Base-by-base conservation (phyloP, 2,888 invertebrate genomes). In the Leptarthrus brevirostris region DNA sequence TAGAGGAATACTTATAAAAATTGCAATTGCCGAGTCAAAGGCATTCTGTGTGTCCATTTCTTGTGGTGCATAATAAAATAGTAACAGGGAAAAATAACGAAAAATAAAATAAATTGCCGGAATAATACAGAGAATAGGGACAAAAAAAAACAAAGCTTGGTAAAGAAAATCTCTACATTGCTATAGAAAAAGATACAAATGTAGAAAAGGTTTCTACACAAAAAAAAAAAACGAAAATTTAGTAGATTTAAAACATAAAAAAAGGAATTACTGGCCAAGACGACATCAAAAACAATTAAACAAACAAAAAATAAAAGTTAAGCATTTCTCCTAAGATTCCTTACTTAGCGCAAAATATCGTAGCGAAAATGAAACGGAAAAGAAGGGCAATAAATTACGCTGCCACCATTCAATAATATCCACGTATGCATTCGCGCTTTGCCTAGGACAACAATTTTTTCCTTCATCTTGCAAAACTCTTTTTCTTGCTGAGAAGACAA, bases 361-460 rank as follows among this genome's bases (percentile, higher is more conserved):
- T n/a, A n/a, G n/a, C n/a, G n/a, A n/a, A n/a, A n/a, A n/a, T n/a
- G n/a, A n/a, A n/a, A n/a, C n/a, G n/a, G 36, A 36, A 56, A 64
- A 64, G 64, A 64, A 64, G 64, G 40, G 64, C 47, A 44, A 47
- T 64, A 64, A 64, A 64, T 64, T 64, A 40, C 64, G 20, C 64
- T 18, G 44, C 64, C 64, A 64, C 24, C 64, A 64, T 64, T 64
- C 64, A 64, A 64, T 64, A 24, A 44, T 36, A 64, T 64, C 18
- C 44, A 64, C 64, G 24, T 64, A 44, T 22, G 22, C 22, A 22
- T 54, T 20, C 6, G 3, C 14, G 10, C 8, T 44, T 14, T 14
- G 18, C 64, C 24, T 44, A 44, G 6, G 14, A 8, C 24, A 54
- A 54, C 26, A 26, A 54, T 54, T 54, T 54, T 54, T 10, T 14